A percentile compares a stretch with the other conserved stretches of the same genome.
These are phyloP conservation scores for Amphiura filiformis DNA, from an alignment of 35 echinoderm and acorn worm genomes.

Conservation along the genomic window DNA sequence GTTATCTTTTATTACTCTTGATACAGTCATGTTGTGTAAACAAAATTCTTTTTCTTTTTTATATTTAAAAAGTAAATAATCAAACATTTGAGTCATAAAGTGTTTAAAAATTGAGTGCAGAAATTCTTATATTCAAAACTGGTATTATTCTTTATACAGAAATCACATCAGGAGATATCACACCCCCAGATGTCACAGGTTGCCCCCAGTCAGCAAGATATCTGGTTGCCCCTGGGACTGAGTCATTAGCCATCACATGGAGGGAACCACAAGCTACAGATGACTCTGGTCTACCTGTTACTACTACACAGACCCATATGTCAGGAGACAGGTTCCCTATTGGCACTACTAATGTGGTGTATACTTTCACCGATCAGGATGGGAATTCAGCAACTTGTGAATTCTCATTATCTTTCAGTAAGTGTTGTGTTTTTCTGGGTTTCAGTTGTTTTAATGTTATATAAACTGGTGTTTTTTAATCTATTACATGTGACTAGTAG, in stretches of 20 bases:
- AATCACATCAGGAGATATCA: constrained; percentile 23
- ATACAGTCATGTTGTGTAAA: too few relatives aligned
- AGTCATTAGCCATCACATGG: constrained; percentile 26
- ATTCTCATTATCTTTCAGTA: constrained; percentile 19
- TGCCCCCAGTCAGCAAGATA: constrained; percentile 24
- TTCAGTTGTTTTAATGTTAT: too few relatives aligned
- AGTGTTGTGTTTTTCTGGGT: too few relatives aligned
- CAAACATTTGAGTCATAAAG: too few relatives aligned
- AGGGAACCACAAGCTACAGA: constrained; percentile 58
- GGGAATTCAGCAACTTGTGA: constrained; percentile 36
- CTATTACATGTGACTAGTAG: too few relatives aligned
- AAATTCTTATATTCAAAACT: too few relatives aligned
- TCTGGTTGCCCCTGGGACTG: not conserved
- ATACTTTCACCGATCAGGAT: constrained; percentile 28
- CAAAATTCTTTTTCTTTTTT: too few relatives aligned
- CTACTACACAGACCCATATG: not conserved
- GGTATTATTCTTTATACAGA: too few relatives aligned
- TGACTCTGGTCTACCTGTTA: constrained; percentile 29
- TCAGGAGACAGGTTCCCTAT: constrained; percentile 45
- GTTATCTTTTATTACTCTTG: too few relatives aligned
- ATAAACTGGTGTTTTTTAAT: too few relatives aligned
- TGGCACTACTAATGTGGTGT: constrained; percentile 29
- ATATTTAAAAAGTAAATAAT: too few relatives aligned
- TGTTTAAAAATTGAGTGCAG: too few relatives aligned
- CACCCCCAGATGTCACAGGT: constrained; percentile 21